These are phyloP conservation scores for Chrysodeixis includens DNA, from an alignment of 2,888 invertebrate species.

Conservation along the genomic window DNA sequence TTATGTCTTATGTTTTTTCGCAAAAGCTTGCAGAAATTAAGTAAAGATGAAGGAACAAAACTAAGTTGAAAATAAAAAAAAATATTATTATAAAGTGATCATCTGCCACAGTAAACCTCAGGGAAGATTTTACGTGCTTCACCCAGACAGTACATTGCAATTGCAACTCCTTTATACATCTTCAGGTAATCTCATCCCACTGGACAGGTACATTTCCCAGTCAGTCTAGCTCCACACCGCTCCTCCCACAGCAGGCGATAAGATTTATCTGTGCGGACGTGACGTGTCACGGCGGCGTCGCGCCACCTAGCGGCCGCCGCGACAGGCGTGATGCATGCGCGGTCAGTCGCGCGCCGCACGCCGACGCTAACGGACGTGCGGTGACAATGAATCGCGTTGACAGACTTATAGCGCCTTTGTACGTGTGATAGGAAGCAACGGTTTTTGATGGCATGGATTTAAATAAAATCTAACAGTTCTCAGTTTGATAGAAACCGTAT, in stretches of 20 bases:
- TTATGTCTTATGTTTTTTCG: no score
- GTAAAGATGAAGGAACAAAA: no score
- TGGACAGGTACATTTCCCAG: neutral
- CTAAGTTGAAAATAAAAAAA: no score
- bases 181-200: neutral
- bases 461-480: conserved; percentile 3
- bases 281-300: conserved; percentile 38
- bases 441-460: conserved; percentile 15
- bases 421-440: conserved; percentile 20
- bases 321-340: conserved; percentile 46
- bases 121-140: neutral
- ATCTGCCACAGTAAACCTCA: no score
- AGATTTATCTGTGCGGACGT: conserved; percentile 49
- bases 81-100: no score
- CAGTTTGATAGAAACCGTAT: no score
- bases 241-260: conserved; percentile 11
- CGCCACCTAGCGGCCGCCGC: conserved; percentile 41
- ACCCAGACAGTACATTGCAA: neutral
- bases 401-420: conserved; percentile 50
- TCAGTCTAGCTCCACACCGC: conserved; percentile 11
- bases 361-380: conserved; percentile 20
- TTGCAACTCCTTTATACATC: neutral
- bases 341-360: conserved; percentile 38
- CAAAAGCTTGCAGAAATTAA: no score
- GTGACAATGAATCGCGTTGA: conserved; percentile 30